Evolutionary conservation across 23 tunicate species (phyloP).

Genomic region (Botrylloides violaceus): DNA sequence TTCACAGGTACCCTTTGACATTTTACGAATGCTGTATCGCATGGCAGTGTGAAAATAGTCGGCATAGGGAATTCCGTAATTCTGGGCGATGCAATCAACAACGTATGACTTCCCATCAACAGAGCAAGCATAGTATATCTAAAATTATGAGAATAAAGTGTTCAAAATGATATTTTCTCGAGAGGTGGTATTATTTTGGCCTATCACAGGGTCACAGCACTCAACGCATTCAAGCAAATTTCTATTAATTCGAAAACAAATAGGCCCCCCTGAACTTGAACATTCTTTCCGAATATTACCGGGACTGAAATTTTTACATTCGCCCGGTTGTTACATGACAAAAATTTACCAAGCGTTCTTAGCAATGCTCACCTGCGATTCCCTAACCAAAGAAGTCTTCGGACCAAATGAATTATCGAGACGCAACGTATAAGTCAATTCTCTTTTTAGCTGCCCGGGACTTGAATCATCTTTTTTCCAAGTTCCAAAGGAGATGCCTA

Average conservation of each 20-base stretch:
- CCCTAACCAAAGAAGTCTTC: slow-evolving; percentile 48
- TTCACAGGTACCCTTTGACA: slow-evolving; percentile 29
- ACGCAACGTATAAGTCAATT: slow-evolving; percentile 31
- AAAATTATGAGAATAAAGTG: slow-evolving; percentile 1
- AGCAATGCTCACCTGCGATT: slow-evolving; percentile 63
- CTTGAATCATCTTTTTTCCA: slow-evolving; percentile 31
- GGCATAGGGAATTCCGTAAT: slow-evolving; percentile 59
- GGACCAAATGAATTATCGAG: slow-evolving; percentile 60
- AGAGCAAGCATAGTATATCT: slow-evolving; percentile 24
- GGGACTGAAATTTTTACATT: no score
- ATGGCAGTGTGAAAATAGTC: slow-evolving; percentile 61
- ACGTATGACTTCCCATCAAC: slow-evolving; percentile 27
- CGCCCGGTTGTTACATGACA: no score
- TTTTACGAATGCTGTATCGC: slow-evolving; percentile 60
- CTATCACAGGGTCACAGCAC: no score
- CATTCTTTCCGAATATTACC: no score
- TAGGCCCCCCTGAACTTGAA: no score
- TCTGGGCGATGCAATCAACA: slow-evolving; percentile 58
- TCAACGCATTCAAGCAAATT: no score
- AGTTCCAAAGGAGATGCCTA: slow-evolving; percentile 36
- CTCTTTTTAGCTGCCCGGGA: slow-evolving; percentile 26
- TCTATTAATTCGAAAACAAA: no score
- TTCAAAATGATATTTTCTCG: no score
- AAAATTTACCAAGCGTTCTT: no score
- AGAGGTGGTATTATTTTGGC: no score